phyloP scores from a whole-genome alignment of 1,140 invertebrate species.

The Cydia amplana region DNA sequence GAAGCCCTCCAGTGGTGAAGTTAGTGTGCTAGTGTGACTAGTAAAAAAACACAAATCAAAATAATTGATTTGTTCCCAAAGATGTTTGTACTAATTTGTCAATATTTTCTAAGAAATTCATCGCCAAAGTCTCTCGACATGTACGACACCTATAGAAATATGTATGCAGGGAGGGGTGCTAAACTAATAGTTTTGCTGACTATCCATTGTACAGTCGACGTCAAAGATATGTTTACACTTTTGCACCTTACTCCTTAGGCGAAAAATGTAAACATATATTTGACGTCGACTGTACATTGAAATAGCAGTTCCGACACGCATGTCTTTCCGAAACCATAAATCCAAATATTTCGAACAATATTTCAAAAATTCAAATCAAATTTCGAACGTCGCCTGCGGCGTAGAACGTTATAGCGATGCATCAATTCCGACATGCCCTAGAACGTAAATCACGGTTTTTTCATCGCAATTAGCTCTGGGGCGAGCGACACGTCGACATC shows the following conservation, averaged over 20 bases:
- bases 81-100: not conserved
- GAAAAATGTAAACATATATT: no score
- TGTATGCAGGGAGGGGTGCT: no score
- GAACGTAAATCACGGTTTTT: constrained; percentile 52
- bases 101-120: not conserved
- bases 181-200: no score
- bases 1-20: no score
- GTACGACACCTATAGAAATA: no score
- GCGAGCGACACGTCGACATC: constrained; percentile 71
- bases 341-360: constrained; percentile 1
- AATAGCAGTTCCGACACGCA: not conserved
- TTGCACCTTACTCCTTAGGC: no score
- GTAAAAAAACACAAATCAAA: no score
- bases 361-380: constrained; percentile 31
- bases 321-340: constrained; percentile 20
- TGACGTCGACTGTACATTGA: not conserved
- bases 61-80: no score
- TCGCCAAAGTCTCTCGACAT: no score
- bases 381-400: constrained; percentile 27
- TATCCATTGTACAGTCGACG: no score
- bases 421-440: constrained; percentile 31
- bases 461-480: constrained; percentile 68
- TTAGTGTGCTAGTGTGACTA: no score
- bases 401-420: constrained; percentile 24
- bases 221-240: no score